A percentile compares a stretch with the other conserved stretches of the same genome.
These are phyloP conservation scores for Chaunax sp. DNA, from an alignment of 2,797 vertebrate species.

Conservation along the genomic window DNA sequence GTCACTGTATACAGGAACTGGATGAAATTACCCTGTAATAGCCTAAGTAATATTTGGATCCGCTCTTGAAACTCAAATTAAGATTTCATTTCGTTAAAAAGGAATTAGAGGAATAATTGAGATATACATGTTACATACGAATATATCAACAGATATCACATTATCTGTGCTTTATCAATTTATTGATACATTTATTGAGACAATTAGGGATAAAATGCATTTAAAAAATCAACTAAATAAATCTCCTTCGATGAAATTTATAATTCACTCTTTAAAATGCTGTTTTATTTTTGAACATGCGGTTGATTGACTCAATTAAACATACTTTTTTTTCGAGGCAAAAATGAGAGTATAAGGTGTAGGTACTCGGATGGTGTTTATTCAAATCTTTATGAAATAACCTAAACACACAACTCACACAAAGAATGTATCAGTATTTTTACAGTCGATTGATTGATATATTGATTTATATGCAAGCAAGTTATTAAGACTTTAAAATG, in stretches of 20 bases:
- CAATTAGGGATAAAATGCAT: too few species aligned
- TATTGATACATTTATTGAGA: neutral
- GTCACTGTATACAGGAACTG: conserved; percentile 82
- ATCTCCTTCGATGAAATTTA: neutral
- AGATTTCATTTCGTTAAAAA: conserved; percentile 1
- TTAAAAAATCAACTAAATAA: neutral
- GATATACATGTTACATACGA: neutral
- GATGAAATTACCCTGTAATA: conserved; percentile 38
- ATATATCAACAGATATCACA: neutral
- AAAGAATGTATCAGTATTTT: too few species aligned
- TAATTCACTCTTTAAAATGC: neutral
- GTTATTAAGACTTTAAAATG: too few species aligned
- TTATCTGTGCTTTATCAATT: neutral
- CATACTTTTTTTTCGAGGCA: too few species aligned
- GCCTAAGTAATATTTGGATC: conserved; percentile 22
- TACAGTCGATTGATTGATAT: too few species aligned
- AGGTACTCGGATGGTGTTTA: too few species aligned
- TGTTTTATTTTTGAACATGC: neutral
- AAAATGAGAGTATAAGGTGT: too few species aligned
- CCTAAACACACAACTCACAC: too few species aligned
- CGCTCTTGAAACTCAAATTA: neutral
- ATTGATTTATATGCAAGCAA: too few species aligned
- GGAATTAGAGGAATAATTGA: neutral
- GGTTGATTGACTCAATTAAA: neutral
- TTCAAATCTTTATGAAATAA: too few species aligned